Conservation (phyloP, 2,888 invertebrate species). For the Allolobophora icterica region DNA sequence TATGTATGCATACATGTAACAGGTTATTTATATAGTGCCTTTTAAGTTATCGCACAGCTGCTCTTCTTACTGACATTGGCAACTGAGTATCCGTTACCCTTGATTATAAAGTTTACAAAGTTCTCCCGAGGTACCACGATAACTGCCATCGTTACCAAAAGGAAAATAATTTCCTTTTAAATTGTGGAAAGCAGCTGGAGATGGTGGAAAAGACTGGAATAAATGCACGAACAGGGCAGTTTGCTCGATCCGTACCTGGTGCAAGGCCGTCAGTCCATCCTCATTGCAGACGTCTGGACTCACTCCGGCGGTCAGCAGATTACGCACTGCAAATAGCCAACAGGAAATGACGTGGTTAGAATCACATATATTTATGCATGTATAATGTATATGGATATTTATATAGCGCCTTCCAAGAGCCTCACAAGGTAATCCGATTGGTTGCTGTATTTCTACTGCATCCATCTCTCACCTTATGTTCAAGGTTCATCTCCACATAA, state of each 20-base stretch:
- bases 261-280: conserved; percentile 95
- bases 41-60: too few species aligned
- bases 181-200: background rate
- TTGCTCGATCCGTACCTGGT: conserved; percentile 72
- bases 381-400: background rate
- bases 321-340: conserved; percentile 74
- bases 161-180: background rate
- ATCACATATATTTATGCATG: too few species aligned
- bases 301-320: conserved; percentile 84
- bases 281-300: conserved; percentile 97
- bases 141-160: too few species aligned
- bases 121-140: background rate
- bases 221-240: background rate
- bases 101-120: too few species aligned
- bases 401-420: background rate
- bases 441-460: background rate
- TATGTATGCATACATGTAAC: too few species aligned
- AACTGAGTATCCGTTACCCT: background rate
- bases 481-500: background rate
- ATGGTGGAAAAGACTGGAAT: background rate
- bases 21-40: too few species aligned
- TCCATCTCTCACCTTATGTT: background rate
- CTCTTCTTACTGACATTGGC: background rate
- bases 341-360: background rate
- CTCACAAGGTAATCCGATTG: background rate